Percentiles rank a stretch among this genome's conserved stretches.
Conservation (phyloP, 2,888 invertebrate genomes). For the Megamerina dolium region DNA sequence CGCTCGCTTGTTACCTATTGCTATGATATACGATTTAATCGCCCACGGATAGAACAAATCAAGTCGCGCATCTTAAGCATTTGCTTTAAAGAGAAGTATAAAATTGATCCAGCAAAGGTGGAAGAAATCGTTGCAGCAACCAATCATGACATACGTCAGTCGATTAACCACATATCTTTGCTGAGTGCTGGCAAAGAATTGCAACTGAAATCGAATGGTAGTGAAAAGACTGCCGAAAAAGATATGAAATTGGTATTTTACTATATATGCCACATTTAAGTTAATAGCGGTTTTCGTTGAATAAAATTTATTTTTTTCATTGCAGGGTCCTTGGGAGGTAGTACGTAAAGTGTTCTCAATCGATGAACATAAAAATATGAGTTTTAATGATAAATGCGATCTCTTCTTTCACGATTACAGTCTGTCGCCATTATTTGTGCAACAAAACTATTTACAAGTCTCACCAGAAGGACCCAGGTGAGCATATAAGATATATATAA, state of each 20-base stretch:
- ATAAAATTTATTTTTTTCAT: conserved; percentile 8
- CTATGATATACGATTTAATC: conserved; percentile 81
- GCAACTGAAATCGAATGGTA: conserved; percentile 51
- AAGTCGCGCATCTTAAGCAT: conserved; percentile 86
- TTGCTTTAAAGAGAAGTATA: conserved; percentile 84
- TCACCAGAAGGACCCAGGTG: conserved; percentile 69
- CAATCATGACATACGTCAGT: conserved; percentile 90
- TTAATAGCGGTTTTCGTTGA: not conserved
- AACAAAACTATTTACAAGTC: conserved; percentile 90
- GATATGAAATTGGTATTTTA: conserved; percentile 68
- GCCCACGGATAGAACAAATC: conserved; percentile 85
- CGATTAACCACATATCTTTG: conserved; percentile 83
- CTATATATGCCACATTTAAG: conserved; percentile 15
- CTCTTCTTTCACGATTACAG: conserved; percentile 97
- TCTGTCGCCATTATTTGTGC: conserved; percentile 92
- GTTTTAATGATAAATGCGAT: conserved; percentile 73
- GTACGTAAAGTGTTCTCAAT: conserved; percentile 80
- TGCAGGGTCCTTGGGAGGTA: conserved; percentile 89
- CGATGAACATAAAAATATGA: conserved; percentile 72
- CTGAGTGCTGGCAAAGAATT: conserved; percentile 59
- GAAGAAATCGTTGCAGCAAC: conserved; percentile 79
- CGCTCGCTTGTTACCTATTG: conserved; percentile 88
- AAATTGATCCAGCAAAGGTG: conserved; percentile 68
- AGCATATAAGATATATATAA: conserved; percentile 24
- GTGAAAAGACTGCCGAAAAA: conserved; percentile 63